Conservation (phyloP, 2,797 vertebrate species). For the Amblyopsis hoosieri region DNA sequence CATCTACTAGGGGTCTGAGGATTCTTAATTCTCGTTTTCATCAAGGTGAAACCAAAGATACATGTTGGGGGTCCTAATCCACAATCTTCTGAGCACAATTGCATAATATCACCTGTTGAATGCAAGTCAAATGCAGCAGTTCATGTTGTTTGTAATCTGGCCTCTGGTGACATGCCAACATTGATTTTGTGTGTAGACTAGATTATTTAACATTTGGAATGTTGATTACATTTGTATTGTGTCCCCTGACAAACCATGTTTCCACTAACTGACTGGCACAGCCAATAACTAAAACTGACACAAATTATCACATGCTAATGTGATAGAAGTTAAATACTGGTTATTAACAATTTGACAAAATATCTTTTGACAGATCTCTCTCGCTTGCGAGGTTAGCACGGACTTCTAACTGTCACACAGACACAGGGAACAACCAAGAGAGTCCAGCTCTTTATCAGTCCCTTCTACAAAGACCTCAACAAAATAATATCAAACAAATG, state of each 20-base stretch:
- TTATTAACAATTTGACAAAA: constrained; percentile 97
- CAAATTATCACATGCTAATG: constrained; percentile 31
- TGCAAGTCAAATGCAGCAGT: too few species aligned
- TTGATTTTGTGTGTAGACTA: not conserved
- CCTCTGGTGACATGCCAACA: too few species aligned
- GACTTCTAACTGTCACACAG: constrained; percentile 89
- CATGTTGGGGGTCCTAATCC: too few species aligned
- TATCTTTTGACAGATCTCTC: constrained; percentile 93
- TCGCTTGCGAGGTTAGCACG: constrained; percentile 85
- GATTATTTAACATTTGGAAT: not conserved
- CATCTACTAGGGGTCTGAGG: too few species aligned
- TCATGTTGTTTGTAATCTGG: too few species aligned
- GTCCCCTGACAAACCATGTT: not conserved
- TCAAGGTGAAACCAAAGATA: too few species aligned
- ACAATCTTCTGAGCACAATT: too few species aligned
- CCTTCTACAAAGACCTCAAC: constrained; percentile 83
- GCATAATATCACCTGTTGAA: too few species aligned
- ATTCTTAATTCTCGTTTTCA: too few species aligned
- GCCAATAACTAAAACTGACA: constrained; percentile 15
- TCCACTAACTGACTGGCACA: constrained; percentile 2
- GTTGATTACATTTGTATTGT: not conserved
- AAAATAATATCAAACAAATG: constrained; percentile 97
- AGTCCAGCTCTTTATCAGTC: constrained; percentile 89
- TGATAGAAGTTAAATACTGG: constrained; percentile 56
- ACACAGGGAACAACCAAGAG: constrained; percentile 81